Conservation (phyloP, 1,140 invertebrate genomes). For the Caerostris extrusa region DNA sequence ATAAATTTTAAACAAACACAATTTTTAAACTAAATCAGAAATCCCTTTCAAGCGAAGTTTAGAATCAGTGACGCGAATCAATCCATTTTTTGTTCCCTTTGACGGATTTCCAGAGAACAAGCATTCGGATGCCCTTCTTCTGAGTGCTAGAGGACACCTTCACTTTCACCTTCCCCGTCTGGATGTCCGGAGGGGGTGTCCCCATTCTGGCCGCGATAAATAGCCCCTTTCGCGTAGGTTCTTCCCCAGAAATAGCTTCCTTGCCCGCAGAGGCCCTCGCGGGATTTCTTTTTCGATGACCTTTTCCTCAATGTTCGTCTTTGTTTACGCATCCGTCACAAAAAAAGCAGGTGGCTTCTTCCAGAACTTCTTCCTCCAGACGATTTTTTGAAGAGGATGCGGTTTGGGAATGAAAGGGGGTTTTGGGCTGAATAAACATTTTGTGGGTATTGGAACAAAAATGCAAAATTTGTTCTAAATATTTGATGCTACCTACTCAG, state of each 20-base stretch:
- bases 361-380: not conserved
- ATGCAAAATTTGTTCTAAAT: conserved; percentile 26
- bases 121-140: not conserved
- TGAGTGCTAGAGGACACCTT: not conserved
- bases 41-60: no score
- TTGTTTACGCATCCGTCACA: conserved; percentile 24
- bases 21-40: no score
- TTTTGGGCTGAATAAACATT: not conserved
- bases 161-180: conserved; percentile 20
- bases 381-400: not conserved
- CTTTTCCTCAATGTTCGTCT: conserved; percentile 4
- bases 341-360: not conserved
- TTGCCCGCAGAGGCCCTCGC: not conserved
- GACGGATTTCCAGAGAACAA: not conserved
- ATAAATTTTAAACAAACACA: no score
- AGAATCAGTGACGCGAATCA: no score
- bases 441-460: not conserved
- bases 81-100: not conserved
- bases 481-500: not conserved
- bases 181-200: not conserved
- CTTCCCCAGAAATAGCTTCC: conserved; percentile 7
- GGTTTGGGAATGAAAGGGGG: not conserved
- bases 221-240: conserved; percentile 12
- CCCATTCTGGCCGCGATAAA: not conserved
- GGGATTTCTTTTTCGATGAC: not conserved